phyloP scores from a whole-genome alignment of 2,113 vertebrate species.

The Corythornis vintsioides region DNA sequence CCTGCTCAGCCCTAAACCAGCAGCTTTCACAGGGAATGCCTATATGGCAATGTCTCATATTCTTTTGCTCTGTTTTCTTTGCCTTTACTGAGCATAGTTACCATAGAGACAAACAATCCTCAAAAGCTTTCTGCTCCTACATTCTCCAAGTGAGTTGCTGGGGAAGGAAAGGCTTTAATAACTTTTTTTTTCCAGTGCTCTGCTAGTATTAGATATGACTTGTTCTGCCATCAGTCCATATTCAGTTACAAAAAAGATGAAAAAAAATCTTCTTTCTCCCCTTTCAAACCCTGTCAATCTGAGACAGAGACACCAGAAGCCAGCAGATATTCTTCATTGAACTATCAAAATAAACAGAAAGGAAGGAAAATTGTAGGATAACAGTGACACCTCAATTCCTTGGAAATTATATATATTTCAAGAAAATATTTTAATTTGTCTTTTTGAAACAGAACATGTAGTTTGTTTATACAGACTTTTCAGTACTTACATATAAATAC shows the following conservation, averaged over 20 bases:
- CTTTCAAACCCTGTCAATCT: neutral
- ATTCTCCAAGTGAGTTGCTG: neutral
- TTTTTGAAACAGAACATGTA: neutral
- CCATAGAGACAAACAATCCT: constrained; percentile 54
- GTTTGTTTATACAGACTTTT: neutral
- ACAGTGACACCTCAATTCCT: neutral
- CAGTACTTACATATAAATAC: neutral
- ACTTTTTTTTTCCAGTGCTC: neutral
- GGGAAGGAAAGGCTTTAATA: constrained; percentile 1
- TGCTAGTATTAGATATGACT: neutral
- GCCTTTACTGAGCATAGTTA: constrained; percentile 8
- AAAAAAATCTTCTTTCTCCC: neutral
- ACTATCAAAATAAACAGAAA: constrained; percentile 24
- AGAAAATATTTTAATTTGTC: neutral
- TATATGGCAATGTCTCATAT: neutral
- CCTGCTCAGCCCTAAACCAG: neutral
- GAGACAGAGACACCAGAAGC: neutral
- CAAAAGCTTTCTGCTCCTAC: neutral
- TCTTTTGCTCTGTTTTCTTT: neutral
- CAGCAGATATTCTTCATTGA: neutral
- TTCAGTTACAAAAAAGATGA: neutral
- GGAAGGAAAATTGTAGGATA: neutral
- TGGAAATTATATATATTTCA: neutral
- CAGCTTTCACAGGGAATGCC: neutral
- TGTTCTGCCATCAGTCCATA: neutral